Conservation (phyloP, 1,140 invertebrate species). For the Drosophila asahinai region DNA sequence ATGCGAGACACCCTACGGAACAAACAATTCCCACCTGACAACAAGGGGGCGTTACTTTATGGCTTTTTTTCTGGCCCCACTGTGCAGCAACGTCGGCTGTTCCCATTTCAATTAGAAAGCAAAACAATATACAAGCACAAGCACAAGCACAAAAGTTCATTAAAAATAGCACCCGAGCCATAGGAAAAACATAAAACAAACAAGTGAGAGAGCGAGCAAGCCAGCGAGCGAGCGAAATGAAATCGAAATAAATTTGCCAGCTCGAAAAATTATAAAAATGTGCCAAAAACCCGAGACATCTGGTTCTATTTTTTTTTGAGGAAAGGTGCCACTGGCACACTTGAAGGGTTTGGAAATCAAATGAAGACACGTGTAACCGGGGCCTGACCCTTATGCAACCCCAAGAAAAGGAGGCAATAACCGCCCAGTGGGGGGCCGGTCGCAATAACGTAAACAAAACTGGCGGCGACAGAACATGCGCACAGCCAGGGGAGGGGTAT, state of each 20-base stretch:
- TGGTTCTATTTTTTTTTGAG: conserved; percentile 3
- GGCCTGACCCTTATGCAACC: conserved; percentile 53
- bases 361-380: conserved; percentile 64
- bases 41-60: conserved; percentile 22
- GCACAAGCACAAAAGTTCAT: conserved; percentile 56
- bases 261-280: conserved; percentile 39
- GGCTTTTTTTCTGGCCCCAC: conserved; percentile 43
- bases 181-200: conserved; percentile 28
- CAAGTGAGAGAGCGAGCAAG: not conserved
- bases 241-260: conserved; percentile 44
- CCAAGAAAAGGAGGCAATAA: conserved; percentile 15
- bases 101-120: conserved; percentile 64
- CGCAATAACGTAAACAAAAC: conserved; percentile 55
- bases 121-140: conserved; percentile 53
- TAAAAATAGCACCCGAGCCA: conserved; percentile 71
- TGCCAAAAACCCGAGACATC: conserved; percentile 22
- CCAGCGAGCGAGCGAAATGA: conserved; percentile 24
- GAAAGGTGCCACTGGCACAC: conserved; percentile 56
- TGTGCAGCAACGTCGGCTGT: conserved; percentile 51
- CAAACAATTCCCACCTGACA: conserved; percentile 45
- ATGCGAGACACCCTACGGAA: conserved; percentile 17
- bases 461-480: conserved; percentile 44
- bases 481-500: conserved; percentile 8
- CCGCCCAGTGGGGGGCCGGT: conserved; percentile 9
- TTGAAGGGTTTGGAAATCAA: conserved; percentile 77